Base-by-base conservation (phyloP, 2,113 vertebrate genomes). In the Centrocercus urophasianus region DNA sequence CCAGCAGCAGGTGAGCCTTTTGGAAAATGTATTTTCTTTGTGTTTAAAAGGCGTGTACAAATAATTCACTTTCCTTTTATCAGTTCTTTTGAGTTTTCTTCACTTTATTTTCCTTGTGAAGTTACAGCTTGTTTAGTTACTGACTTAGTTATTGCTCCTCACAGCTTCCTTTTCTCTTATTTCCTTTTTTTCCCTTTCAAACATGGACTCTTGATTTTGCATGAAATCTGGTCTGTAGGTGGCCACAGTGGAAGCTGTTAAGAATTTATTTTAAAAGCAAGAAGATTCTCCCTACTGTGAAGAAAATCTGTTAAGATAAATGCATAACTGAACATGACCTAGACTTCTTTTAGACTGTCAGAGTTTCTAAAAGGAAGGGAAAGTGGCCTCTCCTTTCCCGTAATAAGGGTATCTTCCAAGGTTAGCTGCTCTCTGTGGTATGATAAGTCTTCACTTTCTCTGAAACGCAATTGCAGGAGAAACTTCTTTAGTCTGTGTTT, bases 181-280 rank as follows among this genome's bases (percentile, higher is more conserved):
- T 65, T 74, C 14, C 40, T 19, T 42, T 69, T 70, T 47, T 34
- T n/a, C 11, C 10, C 40, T 91, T 90, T 86, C 77, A 59, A 43
- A 67, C 0, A 66, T 17, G 34, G 32, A 56, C 80, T 75, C 60
- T 73, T 45, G 60, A n/a, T 91, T 96, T 92, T 91, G 79, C 61
- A 42, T 65, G 67, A 95, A 95, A 87, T 96, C 66, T 87, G 90
- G 57, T 93, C 73, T 78, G 90, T 93, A 93, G 89, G 93, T 93
- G 87, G 87, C 80, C 87, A 93, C 47, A 94, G 76, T 4, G 80
- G 89, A 95, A 96, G 60, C 71, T 91, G 90, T 78, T 86, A 85
- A 75, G 64, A 91, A 81, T 89, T 93, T 93, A 64, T 94, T 95
- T 93, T 67, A 94, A 93, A 94, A 96, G 88, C 67, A 93, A 89